Conservation (phyloP, 1,140 invertebrate genomes). For the Nephotettix cincticeps region DNA sequence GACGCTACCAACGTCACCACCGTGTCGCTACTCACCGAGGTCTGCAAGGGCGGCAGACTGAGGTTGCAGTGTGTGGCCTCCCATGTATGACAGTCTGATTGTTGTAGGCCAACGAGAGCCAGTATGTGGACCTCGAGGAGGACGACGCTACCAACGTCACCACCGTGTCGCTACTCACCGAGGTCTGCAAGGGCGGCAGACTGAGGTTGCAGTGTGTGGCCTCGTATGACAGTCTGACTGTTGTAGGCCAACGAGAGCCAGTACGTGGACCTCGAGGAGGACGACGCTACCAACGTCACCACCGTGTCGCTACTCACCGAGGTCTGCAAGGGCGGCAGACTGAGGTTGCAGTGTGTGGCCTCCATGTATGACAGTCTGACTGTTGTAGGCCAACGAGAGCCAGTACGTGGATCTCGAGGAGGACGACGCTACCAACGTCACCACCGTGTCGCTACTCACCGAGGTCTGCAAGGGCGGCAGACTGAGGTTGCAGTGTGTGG, state of each 20-base stretch:
- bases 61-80: background rate
- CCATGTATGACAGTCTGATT: background rate
- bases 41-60: constrained; percentile 1
- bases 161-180: background rate
- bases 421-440: background rate
- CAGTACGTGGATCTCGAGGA: background rate
- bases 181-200: constrained; percentile 1
- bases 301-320: background rate
- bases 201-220: constrained; percentile 4
- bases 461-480: constrained; percentile 6
- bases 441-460: background rate
- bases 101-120: background rate
- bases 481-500: constrained; percentile 4
- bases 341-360: constrained; percentile 7
- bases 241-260: constrained; percentile 2
- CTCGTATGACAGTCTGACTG: background rate
- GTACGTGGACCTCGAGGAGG: background rate
- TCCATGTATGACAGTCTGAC: background rate
- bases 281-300: background rate
- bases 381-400: constrained; percentile 9
- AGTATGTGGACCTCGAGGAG: background rate
- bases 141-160: constrained; percentile 1
- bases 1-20: background rate
- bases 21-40: background rate
- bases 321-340: constrained; percentile 2